phyloP scores from a whole-genome alignment of 2,797 vertebrate species.

The Heterohyrax brucei region DNA sequence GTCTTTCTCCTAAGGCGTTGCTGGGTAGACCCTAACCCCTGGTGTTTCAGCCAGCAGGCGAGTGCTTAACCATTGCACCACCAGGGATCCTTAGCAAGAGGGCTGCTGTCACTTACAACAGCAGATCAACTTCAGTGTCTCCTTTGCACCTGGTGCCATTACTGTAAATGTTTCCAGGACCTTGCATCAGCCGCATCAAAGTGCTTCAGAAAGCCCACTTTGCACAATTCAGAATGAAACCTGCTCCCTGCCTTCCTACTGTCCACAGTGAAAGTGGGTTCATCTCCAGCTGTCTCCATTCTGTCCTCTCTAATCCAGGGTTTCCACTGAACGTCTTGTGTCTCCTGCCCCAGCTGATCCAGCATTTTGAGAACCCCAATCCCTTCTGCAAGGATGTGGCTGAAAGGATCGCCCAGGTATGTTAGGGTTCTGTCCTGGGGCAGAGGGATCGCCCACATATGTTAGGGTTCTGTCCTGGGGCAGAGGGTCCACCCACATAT shows the following conservation, averaged over 20 bases:
- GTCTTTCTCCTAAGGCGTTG: no score
- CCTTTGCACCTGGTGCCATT: slow-evolving; percentile 36
- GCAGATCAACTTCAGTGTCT: not conserved
- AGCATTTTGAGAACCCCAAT: slow-evolving; percentile 97
- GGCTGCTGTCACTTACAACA: not conserved
- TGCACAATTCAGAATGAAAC: not conserved
- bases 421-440: not conserved
- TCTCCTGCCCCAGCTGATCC: slow-evolving; percentile 98
- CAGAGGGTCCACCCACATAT: slow-evolving; percentile 97
- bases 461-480: not conserved
- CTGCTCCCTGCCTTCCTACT: fast-evolving
- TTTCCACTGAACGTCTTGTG: slow-evolving; percentile 99
- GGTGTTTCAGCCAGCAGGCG: no score
- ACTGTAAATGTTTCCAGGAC: slow-evolving; percentile 23
- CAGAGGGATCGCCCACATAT: slow-evolving; percentile 97
- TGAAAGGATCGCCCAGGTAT: slow-evolving; percentile 98
- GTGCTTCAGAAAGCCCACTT: not conserved
- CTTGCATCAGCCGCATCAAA: slow-evolving; percentile 55
- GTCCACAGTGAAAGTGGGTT: not conserved
- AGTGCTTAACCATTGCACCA: no score
- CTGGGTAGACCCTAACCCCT: no score
- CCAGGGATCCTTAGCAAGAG: not conserved
- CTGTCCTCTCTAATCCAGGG: slow-evolving; percentile 90
- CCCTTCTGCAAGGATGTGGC: slow-evolving; percentile 99
- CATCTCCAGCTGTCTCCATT: not conserved